Evolutionary conservation across 2,113 vertebrate genomes (phyloP).

Genomic region (Campylorhamphus procurvoides): DNA sequence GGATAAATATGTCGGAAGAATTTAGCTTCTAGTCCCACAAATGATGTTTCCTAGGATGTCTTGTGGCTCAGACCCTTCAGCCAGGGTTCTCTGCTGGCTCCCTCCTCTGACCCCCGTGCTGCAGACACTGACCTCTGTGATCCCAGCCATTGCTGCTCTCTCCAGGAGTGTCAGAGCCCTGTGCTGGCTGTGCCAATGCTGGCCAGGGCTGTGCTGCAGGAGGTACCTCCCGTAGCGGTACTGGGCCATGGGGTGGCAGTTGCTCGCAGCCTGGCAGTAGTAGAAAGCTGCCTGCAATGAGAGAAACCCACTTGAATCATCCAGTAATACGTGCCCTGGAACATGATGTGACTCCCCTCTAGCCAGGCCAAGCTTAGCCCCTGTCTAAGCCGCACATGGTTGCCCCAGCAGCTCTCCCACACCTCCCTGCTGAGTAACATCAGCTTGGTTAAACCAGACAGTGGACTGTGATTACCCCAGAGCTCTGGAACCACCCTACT

Average conservation of each 20-base stretch:
- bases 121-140: conserved; percentile 79
- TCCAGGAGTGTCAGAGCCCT: conserved; percentile 78
- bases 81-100: not conserved
- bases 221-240: conserved; percentile 87
- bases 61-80: not conserved
- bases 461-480: fast-evolving
- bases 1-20: not conserved
- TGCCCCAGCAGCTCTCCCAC: not conserved
- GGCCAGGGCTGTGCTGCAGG: conserved; percentile 69
- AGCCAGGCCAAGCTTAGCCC: not conserved
- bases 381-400: not conserved
- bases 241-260: conserved; percentile 86
- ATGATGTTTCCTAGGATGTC: not conserved
- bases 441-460: not conserved
- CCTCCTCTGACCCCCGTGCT: not conserved
- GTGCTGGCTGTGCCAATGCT: conserved; percentile 40
- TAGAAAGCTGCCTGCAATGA: conserved; percentile 82
- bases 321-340: not conserved
- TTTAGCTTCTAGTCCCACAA: not conserved
- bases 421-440: not conserved
- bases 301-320: not conserved
- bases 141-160: conserved; percentile 80
- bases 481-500: not conserved
- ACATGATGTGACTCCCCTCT: not conserved
- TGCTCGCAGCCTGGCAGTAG: conserved; percentile 82